A percentile compares a stretch with the other conserved stretches of the same genome.
These are phyloP conservation scores for Aradophagus sp. DNA, from an alignment of 1,140 invertebrate genomes.

Conservation along the genomic window DNA sequence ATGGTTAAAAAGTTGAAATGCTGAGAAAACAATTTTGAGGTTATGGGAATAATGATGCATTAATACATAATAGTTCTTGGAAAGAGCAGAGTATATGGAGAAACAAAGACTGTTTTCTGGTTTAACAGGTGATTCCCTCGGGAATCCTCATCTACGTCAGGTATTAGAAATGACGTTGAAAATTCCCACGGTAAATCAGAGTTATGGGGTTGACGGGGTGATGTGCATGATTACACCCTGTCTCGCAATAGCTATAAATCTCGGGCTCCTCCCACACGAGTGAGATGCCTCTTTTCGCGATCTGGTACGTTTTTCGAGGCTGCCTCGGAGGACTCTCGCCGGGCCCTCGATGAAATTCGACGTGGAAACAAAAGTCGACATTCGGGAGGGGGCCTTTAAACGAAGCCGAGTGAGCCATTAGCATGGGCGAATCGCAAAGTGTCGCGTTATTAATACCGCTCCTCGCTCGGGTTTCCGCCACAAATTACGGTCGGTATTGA, in stretches of 20 bases:
- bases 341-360: slow-evolving; percentile 26
- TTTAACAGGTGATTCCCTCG: slow-evolving; percentile 39
- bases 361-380: slow-evolving; percentile 40
- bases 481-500: slow-evolving; percentile 28
- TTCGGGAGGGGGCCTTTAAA: too few species aligned
- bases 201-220: slow-evolving; percentile 70
- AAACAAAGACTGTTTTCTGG: slow-evolving; percentile 9
- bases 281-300: slow-evolving; percentile 43
- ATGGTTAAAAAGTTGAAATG: too few species aligned
- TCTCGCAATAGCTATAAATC: slow-evolving; percentile 71
- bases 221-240: slow-evolving; percentile 73
- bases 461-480: slow-evolving; percentile 12
- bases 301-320: slow-evolving; percentile 29
- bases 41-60: slow-evolving; percentile 17
- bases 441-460: slow-evolving; percentile 26
- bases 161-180: slow-evolving; percentile 61
- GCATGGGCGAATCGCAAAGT: slow-evolving; percentile 2
- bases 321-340: slow-evolving; percentile 31
- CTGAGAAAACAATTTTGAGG: too few species aligned
- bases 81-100: too few species aligned
- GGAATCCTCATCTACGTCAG: slow-evolving; percentile 51
- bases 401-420: too few species aligned
- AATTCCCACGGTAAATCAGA: slow-evolving; percentile 73
- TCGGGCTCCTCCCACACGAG: slow-evolving; percentile 56
- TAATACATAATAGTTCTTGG: slow-evolving; percentile 18